Base-by-base conservation (phyloP, 2,113 vertebrate genomes). In the Megalops atlanticus region DNA sequence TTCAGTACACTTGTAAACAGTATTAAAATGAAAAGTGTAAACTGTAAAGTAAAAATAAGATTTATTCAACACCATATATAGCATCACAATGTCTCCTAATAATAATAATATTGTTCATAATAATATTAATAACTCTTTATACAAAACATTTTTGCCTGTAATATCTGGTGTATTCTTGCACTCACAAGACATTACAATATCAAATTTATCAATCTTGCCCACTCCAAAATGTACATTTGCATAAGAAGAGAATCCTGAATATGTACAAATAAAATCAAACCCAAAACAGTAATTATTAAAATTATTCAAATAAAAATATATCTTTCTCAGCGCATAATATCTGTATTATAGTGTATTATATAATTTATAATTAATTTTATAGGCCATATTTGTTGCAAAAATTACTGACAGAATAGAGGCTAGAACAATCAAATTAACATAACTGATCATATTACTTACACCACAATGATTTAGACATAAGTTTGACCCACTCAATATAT, bases 31-130 rank as follows among this genome's bases (percentile, higher is more conserved):
- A 75, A 43, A 78, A 4, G 24, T 40, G 43, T 10, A 36, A 2
- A 39, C 41, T 77, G 80, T 86, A 84, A 83, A 87, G 80, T 85
- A 88, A 89, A 89, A 83, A 41, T 74, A 87, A n/a, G 16, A 85
- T 93, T 92, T 94, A 92, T 93, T 92, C 72, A 88, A 78, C 80
- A 88, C 36, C 76, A n/a, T 80, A 87, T 85, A 86, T 88, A 86
- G 10, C 82, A 89, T 78, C 75, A 85, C 78, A 85, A 79, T 88
- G 78, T 80, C 85, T 52, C 31, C 33, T 49, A 80, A 54, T 47
- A 72, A 83, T 78, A 81, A 75, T 78, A 74, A 80, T 73, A 77
- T 58, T 74, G n/a, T n/a, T n/a, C n/a, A n/a, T n/a, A n/a, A n/a
- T n/a, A n/a, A n/a, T n/a, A n/a, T n/a, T n/a, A n/a, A n/a, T n/a